Conservation (phyloP, 2,888 invertebrate species). For the Morpho achilles region DNA sequence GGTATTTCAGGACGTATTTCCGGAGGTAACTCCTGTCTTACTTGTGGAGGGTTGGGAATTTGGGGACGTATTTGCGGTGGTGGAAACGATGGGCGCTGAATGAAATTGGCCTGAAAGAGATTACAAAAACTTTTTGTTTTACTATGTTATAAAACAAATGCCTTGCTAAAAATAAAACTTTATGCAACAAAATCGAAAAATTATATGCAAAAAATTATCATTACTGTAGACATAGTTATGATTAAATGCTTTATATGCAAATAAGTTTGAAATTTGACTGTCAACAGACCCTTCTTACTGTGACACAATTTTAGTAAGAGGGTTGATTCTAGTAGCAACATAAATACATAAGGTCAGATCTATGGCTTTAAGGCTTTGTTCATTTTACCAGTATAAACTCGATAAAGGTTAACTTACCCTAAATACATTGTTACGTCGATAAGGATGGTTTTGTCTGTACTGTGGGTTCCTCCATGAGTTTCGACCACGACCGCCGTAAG, state of each 20-base stretch:
- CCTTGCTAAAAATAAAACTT: not conserved
- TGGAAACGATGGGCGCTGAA: constrained; percentile 50
- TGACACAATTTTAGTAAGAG: too few species aligned
- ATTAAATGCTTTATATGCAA: too few species aligned
- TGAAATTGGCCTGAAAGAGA: constrained; percentile 53
- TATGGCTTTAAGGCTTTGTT: too few species aligned
- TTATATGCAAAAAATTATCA: too few species aligned
- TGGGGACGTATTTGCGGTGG: constrained; percentile 37
- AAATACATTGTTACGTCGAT: constrained; percentile 48
- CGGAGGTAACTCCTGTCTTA: constrained; percentile 26
- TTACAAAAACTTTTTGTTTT: not conserved
- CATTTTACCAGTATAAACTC: too few species aligned
- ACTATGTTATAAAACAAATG: not conserved
- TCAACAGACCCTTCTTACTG: too few species aligned
- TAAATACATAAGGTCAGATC: too few species aligned
- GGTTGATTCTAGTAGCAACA: too few species aligned
- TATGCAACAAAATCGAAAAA: not conserved
- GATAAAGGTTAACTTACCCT: constrained; percentile 17
- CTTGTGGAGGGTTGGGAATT: constrained; percentile 17
- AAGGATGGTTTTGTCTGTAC: constrained; percentile 42
- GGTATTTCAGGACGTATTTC: constrained; percentile 30
- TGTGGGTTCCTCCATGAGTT: constrained; percentile 53
- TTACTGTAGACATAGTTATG: too few species aligned
- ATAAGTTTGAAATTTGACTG: too few species aligned
- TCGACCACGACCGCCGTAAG: constrained; percentile 39